Conservation (phyloP, 2,888 invertebrate species). For the Acanthoscelides obtectus region DNA sequence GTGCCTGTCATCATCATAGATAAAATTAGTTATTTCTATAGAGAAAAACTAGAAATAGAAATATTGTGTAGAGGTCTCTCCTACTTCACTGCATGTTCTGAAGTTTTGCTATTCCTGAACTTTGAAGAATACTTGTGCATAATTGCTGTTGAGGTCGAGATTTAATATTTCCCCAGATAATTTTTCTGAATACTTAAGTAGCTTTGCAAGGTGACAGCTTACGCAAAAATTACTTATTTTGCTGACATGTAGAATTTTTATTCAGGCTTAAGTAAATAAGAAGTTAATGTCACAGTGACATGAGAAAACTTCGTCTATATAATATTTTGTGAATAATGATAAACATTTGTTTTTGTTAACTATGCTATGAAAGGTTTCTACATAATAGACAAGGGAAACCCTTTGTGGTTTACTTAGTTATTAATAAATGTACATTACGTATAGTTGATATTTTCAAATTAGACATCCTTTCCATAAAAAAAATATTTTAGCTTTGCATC, state of each 20-base stretch:
- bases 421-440: too few species aligned
- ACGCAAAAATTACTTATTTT: background rate
- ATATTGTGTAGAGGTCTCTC: constrained; percentile 32
- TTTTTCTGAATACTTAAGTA: background rate
- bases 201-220: background rate
- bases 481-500: too few species aligned
- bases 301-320: too few species aligned
- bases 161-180: background rate
- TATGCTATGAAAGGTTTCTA: too few species aligned
- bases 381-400: too few species aligned
- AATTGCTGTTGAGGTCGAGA: background rate
- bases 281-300: too few species aligned
- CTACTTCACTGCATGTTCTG: background rate
- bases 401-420: too few species aligned
- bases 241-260: constrained; percentile 12
- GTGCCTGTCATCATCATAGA: constrained; percentile 31
- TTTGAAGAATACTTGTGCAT: background rate
- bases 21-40: constrained; percentile 18
- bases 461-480: too few species aligned
- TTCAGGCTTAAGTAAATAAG: too few species aligned
- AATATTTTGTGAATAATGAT: too few species aligned
- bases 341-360: too few species aligned
- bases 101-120: background rate
- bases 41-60: constrained; percentile 21
- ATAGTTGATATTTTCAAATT: too few species aligned